phyloP scores from a whole-genome alignment of 2,113 vertebrate genomes.

The Aphyosemion australe region DNA sequence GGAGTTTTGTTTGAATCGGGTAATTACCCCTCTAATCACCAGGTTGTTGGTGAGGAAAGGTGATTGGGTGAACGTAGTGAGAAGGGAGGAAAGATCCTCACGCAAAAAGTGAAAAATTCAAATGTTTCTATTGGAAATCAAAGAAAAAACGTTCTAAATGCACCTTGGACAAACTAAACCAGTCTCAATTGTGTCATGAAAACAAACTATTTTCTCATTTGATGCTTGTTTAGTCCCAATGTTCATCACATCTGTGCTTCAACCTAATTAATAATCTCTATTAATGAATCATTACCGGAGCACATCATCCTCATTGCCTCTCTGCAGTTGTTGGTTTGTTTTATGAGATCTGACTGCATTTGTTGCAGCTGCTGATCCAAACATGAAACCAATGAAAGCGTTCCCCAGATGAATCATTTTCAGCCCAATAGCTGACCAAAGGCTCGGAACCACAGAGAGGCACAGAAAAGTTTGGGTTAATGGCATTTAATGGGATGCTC shows the following conservation, averaged over 20 bases:
- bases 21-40: conserved; percentile 73
- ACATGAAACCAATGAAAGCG: conserved; percentile 29
- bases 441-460: conserved; percentile 17
- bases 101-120: neutral
- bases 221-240: neutral
- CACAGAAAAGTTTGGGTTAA: conserved; percentile 39
- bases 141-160: neutral
- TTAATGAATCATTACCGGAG: neutral
- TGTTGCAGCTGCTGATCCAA: conserved; percentile 20
- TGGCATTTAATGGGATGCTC: conserved; percentile 56
- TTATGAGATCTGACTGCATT: conserved; percentile 17
- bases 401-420: conserved; percentile 38
- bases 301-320: conserved; percentile 2
- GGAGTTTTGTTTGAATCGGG: conserved; percentile 55
- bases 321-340: conserved; percentile 22
- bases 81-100: conserved; percentile 1
- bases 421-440: conserved; percentile 48
- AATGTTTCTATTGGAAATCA: conserved; percentile 4
- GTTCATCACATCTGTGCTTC: neutral
- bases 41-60: conserved; percentile 51
- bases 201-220: no score
- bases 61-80: conserved; percentile 15
- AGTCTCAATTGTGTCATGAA: no score
- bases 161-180: no score
- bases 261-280: neutral